Evolutionary conservation across 2,888 invertebrate species (phyloP), one percentile per base, ranked within the genome.

Genomic region (Platyscelio sp.): DNA sequence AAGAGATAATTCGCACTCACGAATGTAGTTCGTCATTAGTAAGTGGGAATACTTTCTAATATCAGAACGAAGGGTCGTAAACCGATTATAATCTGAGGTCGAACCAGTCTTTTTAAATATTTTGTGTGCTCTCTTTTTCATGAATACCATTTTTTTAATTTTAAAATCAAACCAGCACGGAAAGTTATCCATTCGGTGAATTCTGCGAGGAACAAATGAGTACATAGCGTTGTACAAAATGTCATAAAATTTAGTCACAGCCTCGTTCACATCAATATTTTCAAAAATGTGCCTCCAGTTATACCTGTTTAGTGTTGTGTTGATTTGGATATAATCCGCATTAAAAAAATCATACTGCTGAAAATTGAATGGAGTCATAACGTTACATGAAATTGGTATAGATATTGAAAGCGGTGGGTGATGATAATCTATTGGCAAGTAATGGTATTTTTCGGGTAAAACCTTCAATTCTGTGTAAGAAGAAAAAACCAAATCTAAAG

Each of bases 331-430:
- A 33, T 60, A 60, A 38, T 60, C 27, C 2, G 38, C 60, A n/a
- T 38, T n/a, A 2, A 27, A n/a, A 33, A 20, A 60, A 33, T 60
- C 60, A 20, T 60, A 60, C 33, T 33, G 33, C 6, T 60, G 38
- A 60, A 11, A 60, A 20, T 27, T 60, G 11, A 38, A 33, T 4
- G n/a, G 7, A 38, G 20, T 18, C 20, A 38, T 20, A 18, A 18
- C n/a, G 9, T 18, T 6, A 2, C 18, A 27, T 7, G 20, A 38
- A 20, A 33, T 3, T 2, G 56, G 29, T 58, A 58, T 27, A 58
- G n/a, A n/a, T 15, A 58, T 15, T 11, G 56, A 58, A 27, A 58
- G 56, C n/a, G 56, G 56, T 24, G 56, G 56, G 18, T 58, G 56
- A n/a, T 58, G 56, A 3, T 1, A 27, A n/a, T 58, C 56, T 4